Evolutionary conservation across 2,888 invertebrate genomes (phyloP), one percentile per base, ranked within the genome.

Genomic region (Pandemis heparana): DNA sequence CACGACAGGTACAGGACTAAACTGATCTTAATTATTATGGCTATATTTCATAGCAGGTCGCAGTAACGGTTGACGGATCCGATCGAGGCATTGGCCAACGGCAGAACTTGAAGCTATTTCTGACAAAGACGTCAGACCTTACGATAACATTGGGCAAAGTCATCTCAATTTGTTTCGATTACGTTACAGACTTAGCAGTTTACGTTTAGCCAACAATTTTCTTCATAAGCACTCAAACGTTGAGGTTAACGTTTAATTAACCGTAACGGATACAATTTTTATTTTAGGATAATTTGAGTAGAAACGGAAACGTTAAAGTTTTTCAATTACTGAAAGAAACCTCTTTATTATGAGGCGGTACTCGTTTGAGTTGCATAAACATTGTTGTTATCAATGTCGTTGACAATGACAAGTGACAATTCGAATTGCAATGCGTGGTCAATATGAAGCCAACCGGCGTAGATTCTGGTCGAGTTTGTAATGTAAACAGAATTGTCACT

Each of bases 81-180:
- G 46, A 46, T 46, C n/a, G 1, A 63, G 18, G 53, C n/a, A 32
- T 66, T 66, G 41, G 61, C 53, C 72, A 72, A 72, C 53, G 7
- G 41, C 59, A 59, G 59, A 59, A 67, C 43, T 60, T 32, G 9
- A 16, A 53, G 53, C 67, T 67, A 61, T 51, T 32, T 62, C 62
- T 43, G 51, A 46, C 56, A 60, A 61, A 39, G 16, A 39, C 53
- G 23, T 53, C 10, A 16, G 53, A 61, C 23, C 53, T 72, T 72
- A 41, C 67, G 46, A 67, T 53, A 67, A 67, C 10, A 63, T 72
- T 72, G 67, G 61, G 72, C 72, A 72, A 72, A 72, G 43, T 72
- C 72, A 63, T 72, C 72, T 56, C 62, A 48, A 72, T 72, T 67
- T 46, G 72, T n/a, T 23, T 38, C 62, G 62, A 56, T 67, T 62